Conservation (phyloP, 2,888 invertebrate species). For the Dendrolimus pini region DNA sequence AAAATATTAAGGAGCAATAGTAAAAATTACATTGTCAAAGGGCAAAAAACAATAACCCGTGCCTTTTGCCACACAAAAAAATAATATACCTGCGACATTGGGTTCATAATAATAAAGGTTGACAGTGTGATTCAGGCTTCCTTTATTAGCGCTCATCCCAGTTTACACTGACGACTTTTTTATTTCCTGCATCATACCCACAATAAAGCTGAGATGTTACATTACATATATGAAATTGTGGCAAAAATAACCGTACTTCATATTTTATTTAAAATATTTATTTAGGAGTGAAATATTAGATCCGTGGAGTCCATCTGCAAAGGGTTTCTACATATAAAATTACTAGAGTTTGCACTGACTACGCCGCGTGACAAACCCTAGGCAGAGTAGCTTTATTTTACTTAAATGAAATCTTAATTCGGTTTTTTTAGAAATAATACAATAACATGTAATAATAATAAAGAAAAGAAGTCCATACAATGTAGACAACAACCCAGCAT, state of each 20-base stretch:
- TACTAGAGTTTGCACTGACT: too few species aligned
- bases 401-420: too few species aligned
- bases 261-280: neutral
- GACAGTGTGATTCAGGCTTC: constrained; percentile 6
- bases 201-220: neutral
- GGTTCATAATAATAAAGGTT: constrained; percentile 28
- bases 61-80: constrained; percentile 9
- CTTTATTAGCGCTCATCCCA: constrained; percentile 24
- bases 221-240: neutral
- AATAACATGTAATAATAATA: too few species aligned
- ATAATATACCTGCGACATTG: constrained; percentile 28
- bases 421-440: too few species aligned
- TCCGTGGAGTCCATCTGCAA: too few species aligned
- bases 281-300: too few species aligned
- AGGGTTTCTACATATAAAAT: too few species aligned
- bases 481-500: too few species aligned
- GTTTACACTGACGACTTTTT: constrained; percentile 63
- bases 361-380: too few species aligned
- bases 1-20: neutral
- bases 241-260: neutral
- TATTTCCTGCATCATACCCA: constrained; percentile 41
- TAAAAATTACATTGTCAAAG: neutral
- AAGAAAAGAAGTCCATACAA: too few species aligned
- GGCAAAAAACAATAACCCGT: constrained; percentile 7
- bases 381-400: too few species aligned